Evolutionary conservation across 2,797 vertebrate genomes (phyloP).

Genomic region (Platyrinchus mystaceus): DNA sequence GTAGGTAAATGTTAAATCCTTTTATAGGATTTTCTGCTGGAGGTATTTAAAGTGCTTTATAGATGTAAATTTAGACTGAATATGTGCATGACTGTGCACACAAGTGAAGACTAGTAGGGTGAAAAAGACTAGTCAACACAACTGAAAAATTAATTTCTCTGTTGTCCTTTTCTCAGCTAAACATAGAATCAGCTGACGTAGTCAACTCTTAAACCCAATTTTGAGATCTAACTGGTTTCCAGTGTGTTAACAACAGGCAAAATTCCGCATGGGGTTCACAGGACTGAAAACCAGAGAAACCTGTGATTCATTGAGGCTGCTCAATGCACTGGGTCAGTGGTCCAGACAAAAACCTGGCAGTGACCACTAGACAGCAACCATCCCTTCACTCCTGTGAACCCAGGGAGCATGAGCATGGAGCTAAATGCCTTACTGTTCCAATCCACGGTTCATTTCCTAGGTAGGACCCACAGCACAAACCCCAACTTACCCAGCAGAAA

Average conservation of each 20-base stretch:
- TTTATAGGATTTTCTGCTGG: background rate
- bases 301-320: background rate
- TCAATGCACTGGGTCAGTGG: background rate
- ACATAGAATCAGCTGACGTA: background rate
- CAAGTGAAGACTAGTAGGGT: background rate
- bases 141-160: background rate
- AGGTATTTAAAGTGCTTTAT: background rate
- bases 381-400: background rate
- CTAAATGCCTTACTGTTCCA: fast-evolving
- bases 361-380: background rate
- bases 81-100: background rate
- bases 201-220: background rate
- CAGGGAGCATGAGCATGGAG: fast-evolving
- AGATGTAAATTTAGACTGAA: background rate
- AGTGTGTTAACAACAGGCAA: background rate
- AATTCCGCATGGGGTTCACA: background rate
- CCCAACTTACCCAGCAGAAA: background rate
- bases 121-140: background rate
- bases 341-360: background rate
- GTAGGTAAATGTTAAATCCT: background rate
- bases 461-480: background rate
- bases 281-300: background rate
- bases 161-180: background rate
- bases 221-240: background rate
- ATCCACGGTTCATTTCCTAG: background rate